phyloP scores from a whole-genome alignment of 2,113 vertebrate species.

The Mustelus asterias region DNA sequence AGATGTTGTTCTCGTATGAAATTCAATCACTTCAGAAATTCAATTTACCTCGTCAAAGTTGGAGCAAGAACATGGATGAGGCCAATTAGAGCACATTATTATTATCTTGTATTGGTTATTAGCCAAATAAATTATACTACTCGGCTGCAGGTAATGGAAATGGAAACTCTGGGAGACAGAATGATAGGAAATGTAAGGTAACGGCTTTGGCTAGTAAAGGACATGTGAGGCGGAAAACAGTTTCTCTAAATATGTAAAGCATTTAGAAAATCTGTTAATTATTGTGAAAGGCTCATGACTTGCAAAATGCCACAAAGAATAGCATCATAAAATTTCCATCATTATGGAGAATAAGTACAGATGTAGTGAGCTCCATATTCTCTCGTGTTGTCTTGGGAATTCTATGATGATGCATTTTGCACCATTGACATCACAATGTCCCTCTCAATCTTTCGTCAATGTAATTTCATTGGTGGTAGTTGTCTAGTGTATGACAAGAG shows the following conservation, averaged over 20 bases:
- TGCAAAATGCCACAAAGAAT: neutral
- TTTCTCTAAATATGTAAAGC: neutral
- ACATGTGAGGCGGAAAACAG: neutral
- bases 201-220: neutral
- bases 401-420: neutral
- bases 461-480: neutral
- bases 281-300: neutral
- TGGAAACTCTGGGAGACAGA: slow-evolving; percentile 45
- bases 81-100: slow-evolving; percentile 71
- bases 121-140: slow-evolving; percentile 66
- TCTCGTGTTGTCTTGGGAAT: neutral
- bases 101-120: slow-evolving; percentile 79
- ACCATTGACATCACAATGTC: neutral
- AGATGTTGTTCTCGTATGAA: slow-evolving; percentile 65
- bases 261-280: neutral
- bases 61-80: slow-evolving; percentile 54
- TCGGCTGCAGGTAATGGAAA: slow-evolving; percentile 71
- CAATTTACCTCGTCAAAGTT: slow-evolving; percentile 53
- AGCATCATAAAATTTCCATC: neutral
- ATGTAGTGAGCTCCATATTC: neutral
- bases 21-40: slow-evolving; percentile 48
- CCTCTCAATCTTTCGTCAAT: neutral
- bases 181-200: neutral
- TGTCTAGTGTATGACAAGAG: neutral
- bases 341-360: neutral